phyloP scores from a whole-genome alignment of 2,797 vertebrate species.

The Mus caroli region DNA sequence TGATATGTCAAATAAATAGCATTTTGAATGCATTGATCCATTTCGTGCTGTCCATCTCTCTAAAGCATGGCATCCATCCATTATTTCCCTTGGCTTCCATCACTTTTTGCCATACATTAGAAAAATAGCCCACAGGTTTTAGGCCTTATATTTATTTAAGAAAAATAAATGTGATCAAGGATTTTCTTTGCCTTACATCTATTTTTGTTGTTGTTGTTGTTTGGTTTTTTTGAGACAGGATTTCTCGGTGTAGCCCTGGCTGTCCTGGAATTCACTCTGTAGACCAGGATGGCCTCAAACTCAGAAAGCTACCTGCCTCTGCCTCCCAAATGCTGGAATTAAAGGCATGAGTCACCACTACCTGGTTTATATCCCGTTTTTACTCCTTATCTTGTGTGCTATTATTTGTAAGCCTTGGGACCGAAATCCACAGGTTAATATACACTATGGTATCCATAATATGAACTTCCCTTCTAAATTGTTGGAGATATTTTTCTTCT shows the following conservation, averaged over 20 bases:
- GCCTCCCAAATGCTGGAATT: too few relatives aligned
- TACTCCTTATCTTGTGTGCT: accelerated
- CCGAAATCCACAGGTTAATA: background rate
- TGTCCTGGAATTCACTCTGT: too few relatives aligned
- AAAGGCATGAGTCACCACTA: too few relatives aligned
- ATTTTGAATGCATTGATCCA: background rate
- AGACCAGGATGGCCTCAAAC: too few relatives aligned
- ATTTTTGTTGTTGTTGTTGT: too few relatives aligned
- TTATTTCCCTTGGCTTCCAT: background rate
- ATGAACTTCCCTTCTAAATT: too few relatives aligned
- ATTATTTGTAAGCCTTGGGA: background rate
- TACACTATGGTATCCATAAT: accelerated
- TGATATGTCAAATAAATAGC: background rate
- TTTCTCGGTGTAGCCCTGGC: too few relatives aligned
- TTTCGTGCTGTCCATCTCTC: background rate
- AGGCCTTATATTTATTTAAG: background rate
- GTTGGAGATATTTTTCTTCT: background rate
- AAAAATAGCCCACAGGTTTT: accelerated
- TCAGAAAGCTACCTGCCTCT: too few relatives aligned
- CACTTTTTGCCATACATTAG: background rate
- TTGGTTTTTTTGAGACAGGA: too few relatives aligned
- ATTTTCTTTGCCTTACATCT: background rate
- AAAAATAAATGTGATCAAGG: background rate
- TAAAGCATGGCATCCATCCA: background rate
- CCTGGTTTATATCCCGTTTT: background rate